Conservation (phyloP, 2,888 invertebrate species). For the Glaucopsyche alexis region DNA sequence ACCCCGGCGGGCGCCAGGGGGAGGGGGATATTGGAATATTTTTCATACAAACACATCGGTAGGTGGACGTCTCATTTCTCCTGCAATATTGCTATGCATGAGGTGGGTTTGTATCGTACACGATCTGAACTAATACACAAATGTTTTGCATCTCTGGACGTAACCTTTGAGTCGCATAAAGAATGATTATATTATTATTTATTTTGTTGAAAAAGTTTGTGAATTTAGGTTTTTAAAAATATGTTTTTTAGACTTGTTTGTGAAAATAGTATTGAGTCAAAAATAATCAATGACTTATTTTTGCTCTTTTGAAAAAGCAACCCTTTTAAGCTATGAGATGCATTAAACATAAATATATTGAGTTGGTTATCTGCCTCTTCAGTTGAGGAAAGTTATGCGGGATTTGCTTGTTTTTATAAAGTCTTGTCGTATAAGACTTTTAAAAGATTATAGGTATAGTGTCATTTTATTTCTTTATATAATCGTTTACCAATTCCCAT, state of each 20-base stretch:
- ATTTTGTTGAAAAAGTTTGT: not conserved
- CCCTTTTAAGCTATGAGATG: no score
- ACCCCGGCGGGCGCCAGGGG: constrained; percentile 39
- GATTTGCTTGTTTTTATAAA: no score
- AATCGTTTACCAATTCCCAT: no score
- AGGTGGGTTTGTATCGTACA: constrained; percentile 54
- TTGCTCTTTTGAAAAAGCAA: no score
- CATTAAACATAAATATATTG: no score
- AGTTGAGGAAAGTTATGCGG: no score
- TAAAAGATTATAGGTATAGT: no score
- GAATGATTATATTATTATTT: not conserved
- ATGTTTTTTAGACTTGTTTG: not conserved
- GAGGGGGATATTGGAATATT: constrained; percentile 77
- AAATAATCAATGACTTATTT: no score
- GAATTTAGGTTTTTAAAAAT: not conserved
- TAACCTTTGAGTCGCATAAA: not conserved
- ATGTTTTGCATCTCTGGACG: not conserved
- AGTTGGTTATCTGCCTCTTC: no score
- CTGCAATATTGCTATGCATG: constrained; percentile 70
- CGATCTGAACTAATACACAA: not conserved
- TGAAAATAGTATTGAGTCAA: no score
- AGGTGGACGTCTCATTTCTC: constrained; percentile 76
- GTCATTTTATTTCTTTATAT: no score
- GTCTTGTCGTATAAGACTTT: no score
- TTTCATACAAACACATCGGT: constrained; percentile 80